Base-by-base conservation (phyloP, 2,888 invertebrate genomes). In the Plebejus anna region DNA sequence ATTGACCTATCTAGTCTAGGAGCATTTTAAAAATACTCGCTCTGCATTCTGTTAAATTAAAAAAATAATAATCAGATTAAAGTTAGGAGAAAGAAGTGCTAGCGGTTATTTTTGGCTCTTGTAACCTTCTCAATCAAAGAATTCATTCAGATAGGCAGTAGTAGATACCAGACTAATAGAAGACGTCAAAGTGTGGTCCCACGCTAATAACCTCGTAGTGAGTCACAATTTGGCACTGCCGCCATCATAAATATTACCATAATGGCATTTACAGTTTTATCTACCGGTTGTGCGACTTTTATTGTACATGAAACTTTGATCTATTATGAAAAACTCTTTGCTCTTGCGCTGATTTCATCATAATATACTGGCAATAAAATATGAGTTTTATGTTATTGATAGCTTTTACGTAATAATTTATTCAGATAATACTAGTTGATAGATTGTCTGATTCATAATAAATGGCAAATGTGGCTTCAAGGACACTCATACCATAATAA, bases 221-320 rank as follows among this genome's bases (percentile, higher is more conserved):
- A 42, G 7, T 71, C 71, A 71, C 71, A 42, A n/a, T 42, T 71
- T 38, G 38, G 71, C 71, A 42, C 47, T 71, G 47, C 42, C 42
- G 36, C 28, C 7, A 75, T 9, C 57, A 75, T 28, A 57, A 57
- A 75, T 75, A 75, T 55, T 32, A 28, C 51, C n/a, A 9, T 36
- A 55, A 71, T 72, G 71, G 42, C n/a, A 75, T 70, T 32, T 75
- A 55, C 11, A n/a, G 42, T 71, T 42, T 71, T 71, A 47, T 71
- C 71, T 38, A n/a, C 47, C n/a, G 9, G 42, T 22, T 38, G 38
- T n/a, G 42, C 22, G n/a, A 42, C 71, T 71, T 42, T 61, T 51
- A 77, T 77, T 71, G 71, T 71, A 42, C 28, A 61, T 61, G 61
- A 61, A 61, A 11, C 61, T 61, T 61, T 61, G 61, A 61, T 57